Conservation (phyloP, 2,797 vertebrate species). For the Dendrocincla tyrannina region DNA sequence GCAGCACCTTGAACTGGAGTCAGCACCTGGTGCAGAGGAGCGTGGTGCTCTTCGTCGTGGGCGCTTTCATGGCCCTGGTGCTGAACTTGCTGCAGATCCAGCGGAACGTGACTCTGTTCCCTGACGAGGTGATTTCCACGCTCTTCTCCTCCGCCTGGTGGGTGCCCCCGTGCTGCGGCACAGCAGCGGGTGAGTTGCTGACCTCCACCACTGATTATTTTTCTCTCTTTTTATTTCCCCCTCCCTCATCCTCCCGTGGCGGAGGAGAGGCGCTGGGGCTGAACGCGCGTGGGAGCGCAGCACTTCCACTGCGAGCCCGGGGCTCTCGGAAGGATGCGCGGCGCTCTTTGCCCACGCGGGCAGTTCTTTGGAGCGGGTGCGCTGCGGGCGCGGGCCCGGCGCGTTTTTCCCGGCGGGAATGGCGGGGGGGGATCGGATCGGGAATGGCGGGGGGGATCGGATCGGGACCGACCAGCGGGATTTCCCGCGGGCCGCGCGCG, state of each 20-base stretch:
- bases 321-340: too few species aligned
- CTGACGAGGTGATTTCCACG: slow-evolving; percentile 92
- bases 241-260: not conserved
- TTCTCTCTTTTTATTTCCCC: not conserved
- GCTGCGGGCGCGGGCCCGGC: fast-evolving
- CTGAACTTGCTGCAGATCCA: slow-evolving; percentile 96
- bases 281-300: not conserved
- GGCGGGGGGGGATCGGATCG: too few species aligned
- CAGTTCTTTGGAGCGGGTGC: not conserved
- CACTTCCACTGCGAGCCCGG: not conserved
- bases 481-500: not conserved
- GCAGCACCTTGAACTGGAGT: slow-evolving; percentile 71
- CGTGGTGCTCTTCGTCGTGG: slow-evolving; percentile 92
- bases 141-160: slow-evolving; percentile 97
- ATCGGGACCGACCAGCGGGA: too few species aligned
- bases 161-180: slow-evolving; percentile 96
- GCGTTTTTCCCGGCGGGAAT: not conserved
- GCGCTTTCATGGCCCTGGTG: slow-evolving; percentile 92
- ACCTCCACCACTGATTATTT: not conserved
- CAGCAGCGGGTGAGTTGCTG: slow-evolving; percentile 89
- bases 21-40: slow-evolving; percentile 88
- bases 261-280: not conserved
- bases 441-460: too few species aligned
- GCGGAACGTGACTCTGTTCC: slow-evolving; percentile 91
- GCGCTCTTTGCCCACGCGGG: not conserved